These are phyloP conservation scores for Tetropium fuscum DNA, from an alignment of 2,888 invertebrate species.

Conservation along the genomic window DNA sequence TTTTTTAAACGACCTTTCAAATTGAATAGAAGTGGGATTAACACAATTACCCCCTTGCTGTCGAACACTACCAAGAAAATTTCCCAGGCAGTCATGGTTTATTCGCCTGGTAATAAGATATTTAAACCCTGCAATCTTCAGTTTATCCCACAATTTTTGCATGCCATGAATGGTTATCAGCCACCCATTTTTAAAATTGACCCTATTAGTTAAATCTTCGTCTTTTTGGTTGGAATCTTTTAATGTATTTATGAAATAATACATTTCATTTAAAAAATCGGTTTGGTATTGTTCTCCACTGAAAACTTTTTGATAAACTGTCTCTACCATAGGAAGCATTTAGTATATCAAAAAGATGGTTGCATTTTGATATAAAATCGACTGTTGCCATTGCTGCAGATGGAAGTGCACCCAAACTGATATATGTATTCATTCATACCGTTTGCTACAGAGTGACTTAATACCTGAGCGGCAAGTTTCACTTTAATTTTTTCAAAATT, in stretches of 20 bases:
- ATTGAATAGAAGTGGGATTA: conserved; percentile 46
- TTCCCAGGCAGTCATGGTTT: conserved; percentile 46
- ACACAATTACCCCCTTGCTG: conserved; percentile 40
- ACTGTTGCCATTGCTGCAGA: conserved; percentile 11
- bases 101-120: conserved; percentile 42
- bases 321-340: conserved; percentile 1
- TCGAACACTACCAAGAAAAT: conserved; percentile 43
- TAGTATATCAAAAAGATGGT: conserved; percentile 23
- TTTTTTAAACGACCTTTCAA: conserved; percentile 40
- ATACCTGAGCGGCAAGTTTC: conserved; percentile 12
- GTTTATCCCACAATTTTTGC: conserved; percentile 36
- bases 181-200: conserved; percentile 40
- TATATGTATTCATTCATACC: conserved; percentile 22
- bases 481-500: conserved; percentile 25
- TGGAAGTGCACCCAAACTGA: conserved; percentile 25
- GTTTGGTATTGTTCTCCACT: conserved; percentile 31
- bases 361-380: conserved; percentile 15
- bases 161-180: conserved; percentile 39
- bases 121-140: conserved; percentile 31
- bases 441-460: conserved; percentile 24
- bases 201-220: conserved; percentile 36
- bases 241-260: conserved; percentile 32
- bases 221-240: conserved; percentile 30
- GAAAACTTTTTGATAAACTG: conserved; percentile 27
- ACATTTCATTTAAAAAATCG: conserved; percentile 38